Evolutionary conservation across 2,888 invertebrate genomes (phyloP).

Genomic region (Hydrotaea diabolus): DNA sequence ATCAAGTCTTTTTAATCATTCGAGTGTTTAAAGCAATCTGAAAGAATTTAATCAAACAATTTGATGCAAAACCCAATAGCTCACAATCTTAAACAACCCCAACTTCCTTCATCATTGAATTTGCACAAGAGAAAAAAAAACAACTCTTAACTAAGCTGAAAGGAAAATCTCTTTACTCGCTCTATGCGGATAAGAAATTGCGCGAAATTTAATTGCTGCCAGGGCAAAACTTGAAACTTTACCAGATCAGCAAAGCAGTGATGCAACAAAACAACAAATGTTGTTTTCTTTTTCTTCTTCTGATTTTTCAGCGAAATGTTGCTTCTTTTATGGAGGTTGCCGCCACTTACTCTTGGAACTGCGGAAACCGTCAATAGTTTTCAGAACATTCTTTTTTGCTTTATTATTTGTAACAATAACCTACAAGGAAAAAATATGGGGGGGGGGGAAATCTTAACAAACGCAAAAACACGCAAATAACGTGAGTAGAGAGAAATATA

Average conservation of each 20-base stretch:
- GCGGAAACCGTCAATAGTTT: background rate
- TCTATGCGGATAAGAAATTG: background rate
- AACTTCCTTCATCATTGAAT: too few species aligned
- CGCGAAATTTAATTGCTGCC: slow-evolving; percentile 2
- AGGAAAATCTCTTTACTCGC: slow-evolving; percentile 1
- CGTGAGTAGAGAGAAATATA: background rate
- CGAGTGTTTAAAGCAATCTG: too few species aligned
- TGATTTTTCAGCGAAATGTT: background rate
- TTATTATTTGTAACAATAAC: background rate
- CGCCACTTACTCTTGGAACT: background rate
- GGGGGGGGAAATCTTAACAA: background rate
- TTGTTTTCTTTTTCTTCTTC: background rate
- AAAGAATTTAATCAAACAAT: too few species aligned
- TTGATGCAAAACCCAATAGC: too few species aligned
- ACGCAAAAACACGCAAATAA: background rate
- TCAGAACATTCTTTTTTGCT: background rate
- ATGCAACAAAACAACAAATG: background rate
- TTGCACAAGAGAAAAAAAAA: too few species aligned
- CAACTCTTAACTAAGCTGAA: background rate
- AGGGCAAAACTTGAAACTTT: background rate
- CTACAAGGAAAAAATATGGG: background rate
- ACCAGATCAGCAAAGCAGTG: background rate
- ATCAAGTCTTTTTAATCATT: too few species aligned
- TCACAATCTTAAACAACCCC: too few species aligned
- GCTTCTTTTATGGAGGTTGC: too few species aligned